Evolutionary conservation across 2,888 invertebrate genomes (phyloP), one percentile per base, ranked within the genome.

Genomic region (Salticus scenicus): DNA sequence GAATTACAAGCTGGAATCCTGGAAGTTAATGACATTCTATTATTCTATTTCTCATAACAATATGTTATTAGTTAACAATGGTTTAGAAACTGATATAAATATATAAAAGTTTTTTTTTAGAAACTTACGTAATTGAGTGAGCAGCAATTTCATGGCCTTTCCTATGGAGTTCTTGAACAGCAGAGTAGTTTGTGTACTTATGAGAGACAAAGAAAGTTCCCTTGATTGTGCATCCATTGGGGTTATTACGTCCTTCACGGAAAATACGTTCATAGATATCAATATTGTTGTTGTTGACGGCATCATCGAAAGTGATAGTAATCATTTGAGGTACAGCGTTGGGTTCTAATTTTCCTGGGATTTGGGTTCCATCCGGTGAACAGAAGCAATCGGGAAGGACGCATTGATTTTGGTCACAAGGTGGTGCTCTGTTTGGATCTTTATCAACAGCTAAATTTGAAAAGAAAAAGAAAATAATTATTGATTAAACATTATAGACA

Each of bases 81-180:
- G n/a, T n/a, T n/a, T n/a, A n/a, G n/a, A n/a, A n/a, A n/a, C n/a
- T n/a, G n/a, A n/a, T n/a, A n/a, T n/a, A n/a, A n/a, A n/a, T n/a
- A n/a, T n/a, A n/a, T n/a, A n/a, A n/a, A n/a, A n/a, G n/a, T n/a
- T n/a, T n/a, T n/a, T n/a, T n/a, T n/a, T n/a, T n/a, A n/a, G n/a
- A 37, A 28, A 88, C 88, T 87, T 74, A 97, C 14, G 97, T 97
- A 77, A 98, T 92, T 1, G 97, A 97, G 92, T 97, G 97, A 27
- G 97, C 96, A 0, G 96, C 94, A 90, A 97, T 97, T 92, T 97
- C 97, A 90, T 97, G 97, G 67, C 97, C 97, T 88, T 94, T 94
- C 88, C 97, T 89, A 88, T 91, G 91, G 27, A 91, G 89, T 80
- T 90, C 90, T 73, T 91, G 90, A 8, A 90, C 90, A n/a, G 90